These are phyloP conservation scores for Cryptotermes secundus DNA, from an alignment of 1,140 invertebrate genomes.

Conservation along the genomic window DNA sequence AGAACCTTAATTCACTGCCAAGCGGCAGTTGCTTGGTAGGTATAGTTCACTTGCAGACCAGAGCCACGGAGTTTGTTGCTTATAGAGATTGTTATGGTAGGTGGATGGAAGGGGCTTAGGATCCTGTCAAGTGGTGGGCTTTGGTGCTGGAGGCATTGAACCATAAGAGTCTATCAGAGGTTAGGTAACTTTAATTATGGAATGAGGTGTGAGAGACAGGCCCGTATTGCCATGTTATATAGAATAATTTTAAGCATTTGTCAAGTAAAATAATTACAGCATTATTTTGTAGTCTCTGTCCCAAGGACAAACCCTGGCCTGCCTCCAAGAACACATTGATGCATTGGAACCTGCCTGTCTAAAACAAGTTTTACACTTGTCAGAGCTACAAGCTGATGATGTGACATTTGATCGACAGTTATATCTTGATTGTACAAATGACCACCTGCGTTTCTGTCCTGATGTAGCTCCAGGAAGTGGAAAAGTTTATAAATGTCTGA, in stretches of 20 bases:
- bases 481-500: slow-evolving; percentile 88
- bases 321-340: slow-evolving; percentile 69
- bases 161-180: not conserved
- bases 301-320: slow-evolving; percentile 83
- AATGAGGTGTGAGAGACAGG: not conserved
- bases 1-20: no score
- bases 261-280: slow-evolving; percentile 40
- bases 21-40: no score
- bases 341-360: slow-evolving; percentile 63
- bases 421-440: slow-evolving; percentile 85
- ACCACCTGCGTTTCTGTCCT: slow-evolving; percentile 72
- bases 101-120: not conserved
- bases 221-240: not conserved
- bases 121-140: not conserved
- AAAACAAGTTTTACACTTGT: slow-evolving; percentile 76
- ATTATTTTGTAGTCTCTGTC: slow-evolving; percentile 53
- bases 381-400: slow-evolving; percentile 89
- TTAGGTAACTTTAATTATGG: not conserved
- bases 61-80: no score
- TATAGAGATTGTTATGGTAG: not conserved
- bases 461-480: slow-evolving; percentile 72
- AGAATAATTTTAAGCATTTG: slow-evolving; percentile 25
- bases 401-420: slow-evolving; percentile 88
- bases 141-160: not conserved
- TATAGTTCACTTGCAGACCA: no score